Evolutionary conservation across 53 echinoderm and acorn worm genomes (phyloP).

Genomic region (Patiria pectinifera): DNA sequence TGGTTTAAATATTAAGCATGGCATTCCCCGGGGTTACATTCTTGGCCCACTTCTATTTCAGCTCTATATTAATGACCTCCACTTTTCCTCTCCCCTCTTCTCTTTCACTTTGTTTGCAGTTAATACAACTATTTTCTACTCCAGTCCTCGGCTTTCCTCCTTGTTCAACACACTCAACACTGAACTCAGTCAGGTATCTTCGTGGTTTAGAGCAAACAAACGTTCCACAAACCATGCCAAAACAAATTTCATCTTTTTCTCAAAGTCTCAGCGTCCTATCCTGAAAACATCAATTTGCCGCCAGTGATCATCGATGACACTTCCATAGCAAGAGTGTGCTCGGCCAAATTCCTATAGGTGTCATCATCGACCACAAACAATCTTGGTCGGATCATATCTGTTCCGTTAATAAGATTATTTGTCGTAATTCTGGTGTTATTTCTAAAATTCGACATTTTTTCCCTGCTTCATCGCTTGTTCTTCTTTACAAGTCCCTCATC

Average conservation of each 20-base stretch:
- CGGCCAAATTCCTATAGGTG: slow-evolving; percentile 15
- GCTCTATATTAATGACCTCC: slow-evolving; percentile 49
- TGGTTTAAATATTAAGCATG: not conserved
- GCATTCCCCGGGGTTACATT: slow-evolving; percentile 50
- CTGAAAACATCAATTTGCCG: not conserved
- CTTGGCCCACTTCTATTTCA: slow-evolving; percentile 48
- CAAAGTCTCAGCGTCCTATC: not conserved
- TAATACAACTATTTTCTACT: slow-evolving; percentile 11
- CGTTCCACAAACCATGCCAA: slow-evolving; percentile 22
- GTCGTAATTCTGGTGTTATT: slow-evolving; percentile 7
- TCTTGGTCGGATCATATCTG: slow-evolving; percentile 27
- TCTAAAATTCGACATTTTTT: slow-evolving; percentile 24
- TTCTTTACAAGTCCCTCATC: slow-evolving; percentile 23
- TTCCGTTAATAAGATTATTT: not conserved
- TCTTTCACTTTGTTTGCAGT: slow-evolving; percentile 3
- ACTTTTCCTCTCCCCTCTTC: not conserved
- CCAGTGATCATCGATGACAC: not conserved
- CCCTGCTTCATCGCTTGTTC: not conserved
- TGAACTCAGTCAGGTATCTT: slow-evolving; percentile 6
- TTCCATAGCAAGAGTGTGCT: not conserved
- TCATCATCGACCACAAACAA: slow-evolving; percentile 5
- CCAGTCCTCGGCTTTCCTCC: not conserved
- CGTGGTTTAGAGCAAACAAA: slow-evolving; percentile 17
- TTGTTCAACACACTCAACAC: slow-evolving; percentile 9
- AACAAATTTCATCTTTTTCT: slow-evolving; percentile 19